Evolutionary conservation across 2,888 invertebrate species (phyloP).

Genomic region (Xestobium rufovillosum): DNA sequence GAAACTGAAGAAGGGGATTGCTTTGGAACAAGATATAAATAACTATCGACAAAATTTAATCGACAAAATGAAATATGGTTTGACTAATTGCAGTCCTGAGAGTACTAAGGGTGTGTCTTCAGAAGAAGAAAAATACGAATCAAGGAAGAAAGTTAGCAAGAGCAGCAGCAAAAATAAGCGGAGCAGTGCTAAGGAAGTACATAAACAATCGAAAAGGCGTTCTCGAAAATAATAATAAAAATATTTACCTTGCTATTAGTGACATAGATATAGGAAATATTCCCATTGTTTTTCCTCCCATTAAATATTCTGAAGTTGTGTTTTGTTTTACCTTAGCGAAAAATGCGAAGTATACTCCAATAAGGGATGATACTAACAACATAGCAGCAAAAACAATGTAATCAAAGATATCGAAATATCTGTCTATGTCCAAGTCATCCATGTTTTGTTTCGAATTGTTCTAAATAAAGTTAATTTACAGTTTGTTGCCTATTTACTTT

Average conservation of each 20-base stretch:
- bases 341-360: slow-evolving; percentile 65
- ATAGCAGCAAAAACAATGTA: slow-evolving; percentile 59
- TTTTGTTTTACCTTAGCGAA: slow-evolving; percentile 60
- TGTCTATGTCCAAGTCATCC: slow-evolving; percentile 22
- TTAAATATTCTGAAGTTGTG: slow-evolving; percentile 63
- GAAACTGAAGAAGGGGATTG: slow-evolving; percentile 57
- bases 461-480: too few species aligned
- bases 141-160: slow-evolving; percentile 12
- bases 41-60: slow-evolving; percentile 79
- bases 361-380: slow-evolving; percentile 57
- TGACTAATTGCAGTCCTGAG: slow-evolving; percentile 31
- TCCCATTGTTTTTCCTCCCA: slow-evolving; percentile 72
- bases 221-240: slow-evolving; percentile 5
- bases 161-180: slow-evolving; percentile 9
- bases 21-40: slow-evolving; percentile 68
- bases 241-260: slow-evolving; percentile 62
- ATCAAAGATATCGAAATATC: slow-evolving; percentile 54
- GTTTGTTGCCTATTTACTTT: too few species aligned
- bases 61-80: slow-evolving; percentile 48
- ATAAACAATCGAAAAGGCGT: slow-evolving; percentile 13
- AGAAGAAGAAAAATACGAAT: slow-evolving; percentile 19
- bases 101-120: slow-evolving; percentile 21
- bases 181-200: background rate
- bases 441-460: too few species aligned
- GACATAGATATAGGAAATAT: slow-evolving; percentile 73